phyloP scores from a whole-genome alignment of 2,888 invertebrate genomes.

The Athripsodes cinereus region DNA sequence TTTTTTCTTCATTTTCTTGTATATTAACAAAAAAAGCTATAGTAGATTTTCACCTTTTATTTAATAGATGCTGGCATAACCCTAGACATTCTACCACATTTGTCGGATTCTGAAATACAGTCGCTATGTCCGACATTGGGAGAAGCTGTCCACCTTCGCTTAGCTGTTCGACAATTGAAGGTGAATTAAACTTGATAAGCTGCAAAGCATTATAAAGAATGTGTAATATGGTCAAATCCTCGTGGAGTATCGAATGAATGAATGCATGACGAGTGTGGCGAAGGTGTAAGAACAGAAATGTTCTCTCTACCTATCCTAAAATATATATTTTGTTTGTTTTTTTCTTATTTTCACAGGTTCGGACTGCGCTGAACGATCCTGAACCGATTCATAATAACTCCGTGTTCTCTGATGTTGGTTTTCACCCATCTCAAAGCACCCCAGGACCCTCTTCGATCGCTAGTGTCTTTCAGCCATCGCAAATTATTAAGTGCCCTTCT shows the following conservation, averaged over 20 bases:
- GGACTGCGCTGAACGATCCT: neutral
- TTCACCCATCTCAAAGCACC: neutral
- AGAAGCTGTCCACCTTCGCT: neutral
- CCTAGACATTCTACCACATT: neutral
- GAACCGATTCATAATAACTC: neutral
- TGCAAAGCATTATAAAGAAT: neutral
- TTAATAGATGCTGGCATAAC: neutral
- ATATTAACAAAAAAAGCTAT: no score
- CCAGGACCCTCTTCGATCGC: neutral
- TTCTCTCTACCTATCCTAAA: neutral
- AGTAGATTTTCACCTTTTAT: no score
- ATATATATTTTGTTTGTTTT: neutral
- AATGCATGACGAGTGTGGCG: neutral
- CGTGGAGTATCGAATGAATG: neutral
- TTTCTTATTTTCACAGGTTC: neutral
- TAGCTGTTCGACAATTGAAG: neutral
- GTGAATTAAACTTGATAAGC: neutral
- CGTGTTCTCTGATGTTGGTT: no score
- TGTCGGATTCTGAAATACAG: neutral
- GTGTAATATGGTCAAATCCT: neutral
- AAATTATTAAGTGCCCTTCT: neutral
- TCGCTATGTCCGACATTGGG: neutral
- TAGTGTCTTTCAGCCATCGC: neutral
- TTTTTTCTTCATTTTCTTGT: no score
- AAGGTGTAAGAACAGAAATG: neutral